Evolutionary conservation across 2,797 vertebrate genomes (phyloP), one percentile per base, ranked within the genome.

Genomic region (Leptodactylus fallax): DNA sequence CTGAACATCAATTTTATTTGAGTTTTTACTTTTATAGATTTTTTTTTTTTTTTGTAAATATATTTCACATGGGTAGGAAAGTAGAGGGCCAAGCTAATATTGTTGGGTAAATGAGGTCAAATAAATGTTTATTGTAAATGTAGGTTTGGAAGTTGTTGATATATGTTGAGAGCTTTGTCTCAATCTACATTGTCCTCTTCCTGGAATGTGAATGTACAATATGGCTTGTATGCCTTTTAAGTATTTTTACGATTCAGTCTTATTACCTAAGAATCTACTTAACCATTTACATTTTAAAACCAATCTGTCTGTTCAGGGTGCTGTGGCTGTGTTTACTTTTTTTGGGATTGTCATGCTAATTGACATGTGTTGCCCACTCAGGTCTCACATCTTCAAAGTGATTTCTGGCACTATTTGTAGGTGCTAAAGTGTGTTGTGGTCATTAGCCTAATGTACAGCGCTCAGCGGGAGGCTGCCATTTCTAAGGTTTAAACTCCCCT

Each of bases 261-360:
- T 85, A 85, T 49, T 85, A 36, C 83, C 56, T 60, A 60, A 60
- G 58, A 84, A 84, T 63, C 56, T 61, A 27, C 83, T 49, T 60
- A 84, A 76, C 65, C 69, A 84, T 77, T 85, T 49, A 77, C 71
- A 85, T 51, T 76, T 74, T 10, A n/a, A 76, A 60, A 7, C 56
- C 71, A 60, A 47, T 12, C 55, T 60, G 36, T 77, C 36, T 25
- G n/a, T 76, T 61, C 45, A 16, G 13, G 23, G 69, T 49, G 69
- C 67, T 0, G 19, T 11, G 72, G 11, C 56, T 85, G 58, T 85
- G 72, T 85, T 85, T 78, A 19, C 58, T 6, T 78, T 78, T 53
- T 94, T 94, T 89, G 85, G 91, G 56, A 86, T 86, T 79, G 27
- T 85, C 71, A 85, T 86, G 85, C 76, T 86, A 67, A 86, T 86